These are phyloP conservation scores for Lutraria rhynchaena DNA, from an alignment of 1,140 invertebrate genomes.

Conservation along the genomic window DNA sequence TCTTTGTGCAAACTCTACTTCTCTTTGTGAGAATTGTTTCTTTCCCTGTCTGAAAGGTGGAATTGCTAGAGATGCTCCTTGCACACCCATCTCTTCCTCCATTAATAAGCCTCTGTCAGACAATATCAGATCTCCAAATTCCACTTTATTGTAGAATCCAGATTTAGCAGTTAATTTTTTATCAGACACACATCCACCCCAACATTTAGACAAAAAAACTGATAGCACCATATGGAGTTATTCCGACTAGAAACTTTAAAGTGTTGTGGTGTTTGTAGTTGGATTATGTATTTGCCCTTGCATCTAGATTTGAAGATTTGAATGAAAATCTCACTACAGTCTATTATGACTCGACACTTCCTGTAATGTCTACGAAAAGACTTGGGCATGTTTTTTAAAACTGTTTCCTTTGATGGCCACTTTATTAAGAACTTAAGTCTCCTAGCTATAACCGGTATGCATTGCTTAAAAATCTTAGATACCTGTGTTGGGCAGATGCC, in stretches of 20 bases:
- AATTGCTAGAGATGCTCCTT: too few relatives aligned
- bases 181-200: slow-evolving; percentile 79
- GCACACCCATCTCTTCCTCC: too few relatives aligned
- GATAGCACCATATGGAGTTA: slow-evolving; percentile 80
- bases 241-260: slow-evolving; percentile 79
- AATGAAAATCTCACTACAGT: slow-evolving; percentile 51
- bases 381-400: slow-evolving; percentile 5
- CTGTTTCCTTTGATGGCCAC: slow-evolving; percentile 13
- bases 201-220: slow-evolving; percentile 79
- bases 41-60: too few relatives aligned
- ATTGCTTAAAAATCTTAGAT: not conserved
- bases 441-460: not conserved
- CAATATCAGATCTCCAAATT: slow-evolving; percentile 20
- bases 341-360: slow-evolving; percentile 40
- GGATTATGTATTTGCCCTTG: slow-evolving; percentile 55
- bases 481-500: not conserved
- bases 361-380: not conserved
- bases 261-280: slow-evolving; percentile 80
- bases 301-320: slow-evolving; percentile 33
- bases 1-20: too few relatives aligned
- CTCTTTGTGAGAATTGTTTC: too few relatives aligned
- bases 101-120: slow-evolving; percentile 38
- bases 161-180: slow-evolving; percentile 76
- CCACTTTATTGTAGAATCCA: slow-evolving; percentile 64
- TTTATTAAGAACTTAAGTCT: not conserved